Conservation (phyloP, 2,888 invertebrate species). For the Noctua fimbriata region DNA sequence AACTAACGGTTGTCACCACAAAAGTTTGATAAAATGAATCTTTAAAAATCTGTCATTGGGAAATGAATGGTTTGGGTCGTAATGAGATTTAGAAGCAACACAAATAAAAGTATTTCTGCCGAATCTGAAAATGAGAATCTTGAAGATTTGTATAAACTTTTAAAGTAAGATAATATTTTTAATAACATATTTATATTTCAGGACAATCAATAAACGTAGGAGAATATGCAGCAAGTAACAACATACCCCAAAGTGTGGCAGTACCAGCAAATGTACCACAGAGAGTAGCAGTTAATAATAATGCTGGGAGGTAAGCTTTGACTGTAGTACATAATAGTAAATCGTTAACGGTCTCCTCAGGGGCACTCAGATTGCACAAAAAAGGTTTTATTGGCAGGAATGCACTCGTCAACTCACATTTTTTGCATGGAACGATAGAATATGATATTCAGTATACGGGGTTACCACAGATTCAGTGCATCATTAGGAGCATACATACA, state of each 20-base stretch:
- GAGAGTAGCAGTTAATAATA: constrained; percentile 64
- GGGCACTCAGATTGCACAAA: background rate
- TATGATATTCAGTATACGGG: background rate
- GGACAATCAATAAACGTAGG: constrained; percentile 80
- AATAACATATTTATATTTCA: constrained; percentile 55
- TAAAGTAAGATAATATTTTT: background rate
- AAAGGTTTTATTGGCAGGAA: background rate
- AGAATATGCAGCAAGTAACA: constrained; percentile 78
- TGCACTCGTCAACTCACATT: background rate
- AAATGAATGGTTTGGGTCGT: background rate
- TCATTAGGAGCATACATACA: too few species aligned
- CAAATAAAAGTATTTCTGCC: background rate
- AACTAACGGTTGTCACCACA: background rate
- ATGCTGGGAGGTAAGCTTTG: constrained; percentile 73
- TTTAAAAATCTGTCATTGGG: background rate
- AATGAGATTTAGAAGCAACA: background rate
- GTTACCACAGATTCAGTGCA: too few species aligned
- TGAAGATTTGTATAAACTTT: background rate
- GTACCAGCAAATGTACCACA: constrained; percentile 70
- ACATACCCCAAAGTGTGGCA: constrained; percentile 65
- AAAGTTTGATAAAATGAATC: background rate
- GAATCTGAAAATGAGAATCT: background rate
- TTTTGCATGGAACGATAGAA: background rate
- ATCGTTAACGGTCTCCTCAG: background rate
- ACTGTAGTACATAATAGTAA: background rate